Base-by-base conservation (phyloP, 2,888 invertebrate species). In the Brachylomia viminalis region DNA sequence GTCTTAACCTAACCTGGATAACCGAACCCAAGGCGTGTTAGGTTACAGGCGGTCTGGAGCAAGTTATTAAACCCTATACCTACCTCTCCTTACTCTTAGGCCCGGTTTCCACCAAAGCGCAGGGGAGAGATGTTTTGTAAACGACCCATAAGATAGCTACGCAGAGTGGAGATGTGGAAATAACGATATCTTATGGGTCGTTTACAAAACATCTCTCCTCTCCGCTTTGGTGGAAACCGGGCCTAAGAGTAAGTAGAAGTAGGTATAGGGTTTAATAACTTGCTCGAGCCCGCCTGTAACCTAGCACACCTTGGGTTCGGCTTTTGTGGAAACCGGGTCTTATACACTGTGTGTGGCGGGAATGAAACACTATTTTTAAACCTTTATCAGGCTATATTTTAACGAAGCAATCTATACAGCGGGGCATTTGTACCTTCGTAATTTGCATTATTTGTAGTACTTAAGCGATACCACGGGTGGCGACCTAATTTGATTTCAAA, bases 401-500 rank as follows among this genome's bases (percentile, higher is more conserved):
- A 64, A 58, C 23, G 23, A 56, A 11, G 7, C 27, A 72, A 49
- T 72, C 17, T 45, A 45, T 49, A 20, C 62, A 56, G 17, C n/a
- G n/a, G 49, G 23, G 7, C 45, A 47, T 62, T n/a, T n/a, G n/a
- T 27, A n/a, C n/a, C n/a, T n/a, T n/a, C 10, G 33, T 61, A 54
- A 61, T 10, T 11, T 52, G 38, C 15, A 68, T 23, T 49, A 54
- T 38, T 38, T 47, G 30, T 79, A 38, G 13, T 71, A 33, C 27
- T n/a, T n/a, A n/a, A n/a, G 45, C 10, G 49, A 61, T 49, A 66
- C 4, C 2, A 23, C 61, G 52, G 38, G 30, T 47, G 23, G 68
- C 20, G n/a, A n/a, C 17, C 17, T 61, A 73, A 75, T 33, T 61
- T 8, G 33, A 42, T 75, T 58, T 33, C n/a, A 56, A 30, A 68